Evolutionary conservation across 2,888 invertebrate genomes (phyloP), one percentile per base, ranked within the genome.

Genomic region (Merodon equestris): DNA sequence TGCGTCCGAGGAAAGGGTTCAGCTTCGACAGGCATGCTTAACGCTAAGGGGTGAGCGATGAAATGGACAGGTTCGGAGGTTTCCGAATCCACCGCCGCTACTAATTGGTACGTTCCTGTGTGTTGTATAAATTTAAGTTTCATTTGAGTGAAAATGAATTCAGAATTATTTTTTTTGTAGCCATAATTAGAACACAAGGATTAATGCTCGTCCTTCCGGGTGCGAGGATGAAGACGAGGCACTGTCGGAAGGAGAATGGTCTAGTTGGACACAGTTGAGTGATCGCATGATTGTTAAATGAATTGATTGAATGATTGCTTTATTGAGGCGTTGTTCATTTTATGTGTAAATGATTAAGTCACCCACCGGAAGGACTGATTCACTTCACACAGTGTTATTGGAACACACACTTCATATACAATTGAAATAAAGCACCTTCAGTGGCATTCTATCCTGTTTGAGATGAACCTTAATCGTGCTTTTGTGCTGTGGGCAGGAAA

Each of bases 301-400:
- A 82, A 82, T 82, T 82, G 76, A 82, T 81, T 82, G 77, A 74
- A 74, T 79, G 67, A 74, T 79, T 79, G 74, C 79, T 81, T 79
- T 56, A 61, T 57, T 71, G 61, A 63, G 15, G 53, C 44, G 44
- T 54, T 38, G 44, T 13, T 63, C n/a, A 3, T 60, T 60, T 36
- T 14, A 13, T 40, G 38, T 40, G 4, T 42, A 42, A 44, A 17
- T 10, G 58, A 56, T 34, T 54, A 19, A 50, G 54, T 36, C 48
- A 71, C 42, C 64, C 64, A 58, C 58, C 10, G 48, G 56, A 66
- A 66, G 64, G 48, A 58, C 27, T 68, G 19, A 53, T 57, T 57
- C 51, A 27, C 38, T 51, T 17, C 40, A 40, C 38, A 54, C 14
- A 61, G 56, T 34, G 70, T 42, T 70, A 18, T 58, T 53, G 54